Evolutionary conservation across 2,888 invertebrate genomes (phyloP).

Genomic region (Cartodere bifasciata): DNA sequence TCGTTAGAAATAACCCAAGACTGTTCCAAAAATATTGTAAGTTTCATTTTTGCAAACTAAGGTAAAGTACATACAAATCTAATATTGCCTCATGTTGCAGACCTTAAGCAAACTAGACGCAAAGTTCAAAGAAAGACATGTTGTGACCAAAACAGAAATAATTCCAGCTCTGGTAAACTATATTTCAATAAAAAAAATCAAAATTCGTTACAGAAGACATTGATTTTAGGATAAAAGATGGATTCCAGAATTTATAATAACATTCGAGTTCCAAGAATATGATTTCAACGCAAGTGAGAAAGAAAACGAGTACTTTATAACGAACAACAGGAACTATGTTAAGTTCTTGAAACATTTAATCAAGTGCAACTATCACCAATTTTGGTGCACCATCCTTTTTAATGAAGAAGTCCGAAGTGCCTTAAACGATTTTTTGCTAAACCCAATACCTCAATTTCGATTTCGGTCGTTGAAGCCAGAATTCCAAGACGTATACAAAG

Average conservation of each 20-base stretch:
- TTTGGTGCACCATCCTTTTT: constrained; percentile 32
- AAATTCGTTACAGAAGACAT: constrained; percentile 3
- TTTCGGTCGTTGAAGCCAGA: constrained; percentile 30
- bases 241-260: constrained; percentile 24
- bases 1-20: constrained; percentile 9
- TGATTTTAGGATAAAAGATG: constrained; percentile 23
- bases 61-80: not conserved
- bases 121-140: too few relatives aligned
- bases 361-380: constrained; percentile 30
- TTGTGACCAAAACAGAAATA: constrained; percentile 22
- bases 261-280: constrained; percentile 26
- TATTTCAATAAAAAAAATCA: constrained; percentile 3
- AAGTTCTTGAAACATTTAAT: constrained; percentile 27
- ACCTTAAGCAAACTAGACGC: too few relatives aligned
- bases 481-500: constrained; percentile 39
- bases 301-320: constrained; percentile 24
- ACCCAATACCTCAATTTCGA: constrained; percentile 31
- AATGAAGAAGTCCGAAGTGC: constrained; percentile 22
- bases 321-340: constrained; percentile 24
- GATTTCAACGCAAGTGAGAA: constrained; percentile 20
- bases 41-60: constrained; percentile 9
- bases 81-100: not conserved
- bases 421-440: constrained; percentile 28
- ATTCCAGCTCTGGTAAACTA: constrained; percentile 26
- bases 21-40: constrained; percentile 15